phyloP scores from a whole-genome alignment of 2,113 vertebrate species.

The Cisticola juncidis region DNA sequence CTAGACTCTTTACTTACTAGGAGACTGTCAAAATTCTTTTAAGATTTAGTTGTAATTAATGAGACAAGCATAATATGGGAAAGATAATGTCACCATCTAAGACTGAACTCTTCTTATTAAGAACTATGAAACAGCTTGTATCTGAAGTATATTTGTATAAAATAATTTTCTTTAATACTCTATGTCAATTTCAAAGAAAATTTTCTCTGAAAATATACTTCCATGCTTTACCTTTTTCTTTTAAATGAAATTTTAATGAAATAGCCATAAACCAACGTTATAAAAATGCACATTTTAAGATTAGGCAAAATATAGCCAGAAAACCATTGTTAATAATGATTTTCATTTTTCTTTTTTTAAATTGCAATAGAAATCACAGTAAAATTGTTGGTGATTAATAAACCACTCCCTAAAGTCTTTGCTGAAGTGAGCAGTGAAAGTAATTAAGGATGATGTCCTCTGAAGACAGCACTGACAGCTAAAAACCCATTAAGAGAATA shows the following conservation, averaged over 20 bases:
- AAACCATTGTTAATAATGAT: background rate
- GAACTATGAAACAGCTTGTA: background rate
- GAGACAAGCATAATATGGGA: background rate
- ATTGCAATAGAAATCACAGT: background rate
- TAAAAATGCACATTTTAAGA: background rate
- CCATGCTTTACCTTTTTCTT: background rate
- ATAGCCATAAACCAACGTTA: background rate
- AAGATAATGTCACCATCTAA: background rate
- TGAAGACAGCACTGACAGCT: background rate
- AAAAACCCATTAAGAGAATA: background rate
- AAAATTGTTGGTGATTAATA: background rate
- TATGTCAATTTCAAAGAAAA: background rate
- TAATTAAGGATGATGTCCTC: background rate
- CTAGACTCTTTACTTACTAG: background rate
- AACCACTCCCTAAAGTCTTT: background rate
- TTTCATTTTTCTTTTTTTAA: background rate
- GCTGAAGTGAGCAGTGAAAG: background rate
- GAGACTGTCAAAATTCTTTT: background rate
- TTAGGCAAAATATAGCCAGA: background rate
- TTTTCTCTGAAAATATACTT: background rate
- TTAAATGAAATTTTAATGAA: background rate
- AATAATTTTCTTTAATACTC: background rate
- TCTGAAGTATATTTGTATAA: background rate
- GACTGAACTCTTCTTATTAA: background rate
- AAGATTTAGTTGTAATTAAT: background rate